Percentiles rank a stretch among this genome's conserved stretches.
Conservation (phyloP, 2,113 vertebrate genomes). For the Tragelaphus strepsiceros region DNA sequence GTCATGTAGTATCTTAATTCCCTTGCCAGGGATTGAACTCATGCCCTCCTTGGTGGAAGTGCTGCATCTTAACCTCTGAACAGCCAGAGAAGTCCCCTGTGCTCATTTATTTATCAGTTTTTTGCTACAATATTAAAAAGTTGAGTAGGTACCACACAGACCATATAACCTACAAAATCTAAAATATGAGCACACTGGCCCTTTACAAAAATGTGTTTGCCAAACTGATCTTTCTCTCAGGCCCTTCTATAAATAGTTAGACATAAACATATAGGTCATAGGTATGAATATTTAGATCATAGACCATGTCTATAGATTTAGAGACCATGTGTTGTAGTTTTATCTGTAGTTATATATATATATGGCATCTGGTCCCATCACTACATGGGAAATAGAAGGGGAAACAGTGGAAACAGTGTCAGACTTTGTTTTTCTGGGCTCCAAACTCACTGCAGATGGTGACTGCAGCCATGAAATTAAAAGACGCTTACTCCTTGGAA, state of each 20-base stretch:
- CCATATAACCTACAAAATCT: background rate
- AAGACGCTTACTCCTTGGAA: too few relatives aligned
- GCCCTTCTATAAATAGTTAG: background rate
- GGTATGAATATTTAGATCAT: background rate
- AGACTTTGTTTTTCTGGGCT: too few relatives aligned
- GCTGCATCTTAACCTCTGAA: background rate
- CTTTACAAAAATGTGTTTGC: background rate
- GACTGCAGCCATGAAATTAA: too few relatives aligned
- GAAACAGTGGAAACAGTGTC: too few relatives aligned
- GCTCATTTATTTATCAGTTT: background rate
- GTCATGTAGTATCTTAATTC: background rate
- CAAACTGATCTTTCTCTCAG: background rate
- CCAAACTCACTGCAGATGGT: too few relatives aligned
- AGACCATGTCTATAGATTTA: background rate
- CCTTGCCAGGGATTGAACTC: background rate
- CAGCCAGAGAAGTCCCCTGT: background rate
- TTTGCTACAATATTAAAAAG: background rate
- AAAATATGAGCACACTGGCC: background rate
- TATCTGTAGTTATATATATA: background rate
- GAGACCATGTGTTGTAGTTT: background rate
- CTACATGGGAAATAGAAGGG: too few relatives aligned
- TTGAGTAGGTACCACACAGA: background rate
- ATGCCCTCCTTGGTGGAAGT: background rate
- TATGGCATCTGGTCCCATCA: too few relatives aligned
- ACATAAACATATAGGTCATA: background rate